These are phyloP conservation scores for Drepana arcuata DNA, from an alignment of 1,140 invertebrate species.

Conservation along the genomic window DNA sequence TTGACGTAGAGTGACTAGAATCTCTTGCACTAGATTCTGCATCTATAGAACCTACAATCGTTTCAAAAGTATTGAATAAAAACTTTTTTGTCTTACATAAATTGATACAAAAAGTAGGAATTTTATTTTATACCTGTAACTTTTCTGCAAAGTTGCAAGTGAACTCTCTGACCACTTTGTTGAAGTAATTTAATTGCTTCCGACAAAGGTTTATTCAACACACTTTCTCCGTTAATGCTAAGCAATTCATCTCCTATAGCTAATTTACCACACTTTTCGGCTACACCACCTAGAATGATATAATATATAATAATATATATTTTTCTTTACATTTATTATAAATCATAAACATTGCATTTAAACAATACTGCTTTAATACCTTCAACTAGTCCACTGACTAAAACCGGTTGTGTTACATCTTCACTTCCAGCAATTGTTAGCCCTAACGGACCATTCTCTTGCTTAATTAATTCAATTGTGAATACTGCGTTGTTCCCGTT, in stretches of 20 bases:
- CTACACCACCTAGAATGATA: slow-evolving; percentile 78
- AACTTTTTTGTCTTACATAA: not conserved
- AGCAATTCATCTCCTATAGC: slow-evolving; percentile 86
- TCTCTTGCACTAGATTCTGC: slow-evolving; percentile 56
- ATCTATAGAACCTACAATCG: slow-evolving; percentile 32
- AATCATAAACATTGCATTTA: slow-evolving; percentile 1
- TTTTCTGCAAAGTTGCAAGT: slow-evolving; percentile 82
- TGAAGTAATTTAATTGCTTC: slow-evolving; percentile 88
- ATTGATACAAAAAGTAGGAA: too few species aligned
- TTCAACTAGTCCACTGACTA: slow-evolving; percentile 84
- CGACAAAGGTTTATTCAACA: slow-evolving; percentile 85
- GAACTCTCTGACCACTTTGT: slow-evolving; percentile 82
- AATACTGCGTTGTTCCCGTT: slow-evolving; percentile 50
- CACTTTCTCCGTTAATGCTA: slow-evolving; percentile 85
- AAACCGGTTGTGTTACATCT: slow-evolving; percentile 85
- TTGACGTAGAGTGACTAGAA: slow-evolving; percentile 69
- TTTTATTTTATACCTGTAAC: slow-evolving; percentile 68
- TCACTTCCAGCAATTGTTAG: slow-evolving; percentile 91
- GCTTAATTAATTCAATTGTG: slow-evolving; percentile 65
- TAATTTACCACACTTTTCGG: slow-evolving; percentile 88
- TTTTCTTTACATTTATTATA: not conserved
- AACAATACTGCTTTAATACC: slow-evolving; percentile 38
- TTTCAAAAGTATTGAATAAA: not conserved
- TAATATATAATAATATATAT: not conserved
- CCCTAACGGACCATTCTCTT: slow-evolving; percentile 84